Conservation (phyloP, 2,113 vertebrate species). For the Ciconia boyciana region DNA sequence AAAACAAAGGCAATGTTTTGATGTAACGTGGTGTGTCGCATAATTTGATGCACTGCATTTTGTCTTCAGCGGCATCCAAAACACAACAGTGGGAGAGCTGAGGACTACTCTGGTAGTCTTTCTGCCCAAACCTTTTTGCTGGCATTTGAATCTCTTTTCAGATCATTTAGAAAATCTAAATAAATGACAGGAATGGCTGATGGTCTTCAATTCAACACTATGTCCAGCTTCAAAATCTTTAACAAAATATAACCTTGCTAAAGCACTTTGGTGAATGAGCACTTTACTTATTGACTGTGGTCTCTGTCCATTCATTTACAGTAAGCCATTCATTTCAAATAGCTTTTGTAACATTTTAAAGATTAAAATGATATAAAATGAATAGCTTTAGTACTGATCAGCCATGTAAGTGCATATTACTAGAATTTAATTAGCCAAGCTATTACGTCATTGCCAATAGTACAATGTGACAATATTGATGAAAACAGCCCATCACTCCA, state of each 20-base stretch:
- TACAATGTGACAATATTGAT: conserved; percentile 15
- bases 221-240: conserved; percentile 23
- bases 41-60: neutral
- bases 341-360: conserved; percentile 60
- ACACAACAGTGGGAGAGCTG: neutral
- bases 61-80: neutral
- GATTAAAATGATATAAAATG: conserved; percentile 60
- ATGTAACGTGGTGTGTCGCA: neutral
- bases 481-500: neutral
- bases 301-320: conserved; percentile 56
- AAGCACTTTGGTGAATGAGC: conserved; percentile 55
- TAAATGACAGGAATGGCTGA: conserved; percentile 2
- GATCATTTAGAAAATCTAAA: conserved; percentile 19
- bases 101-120: neutral
- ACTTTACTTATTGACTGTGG: conserved; percentile 60
- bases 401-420: conserved; percentile 31
- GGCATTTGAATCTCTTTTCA: conserved; percentile 4
- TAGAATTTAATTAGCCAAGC: conserved; percentile 47
- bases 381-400: conserved; percentile 57
- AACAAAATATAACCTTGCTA: conserved; percentile 44
- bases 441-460: conserved; percentile 26
- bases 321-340: conserved; percentile 60
- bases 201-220: conserved; percentile 16
- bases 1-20: neutral
- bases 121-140: neutral